Percentiles rank a stretch among this genome's conserved stretches.
These are phyloP conservation scores for Heliconius ethilla DNA, from an alignment of 2,888 invertebrate species.

Conservation along the genomic window DNA sequence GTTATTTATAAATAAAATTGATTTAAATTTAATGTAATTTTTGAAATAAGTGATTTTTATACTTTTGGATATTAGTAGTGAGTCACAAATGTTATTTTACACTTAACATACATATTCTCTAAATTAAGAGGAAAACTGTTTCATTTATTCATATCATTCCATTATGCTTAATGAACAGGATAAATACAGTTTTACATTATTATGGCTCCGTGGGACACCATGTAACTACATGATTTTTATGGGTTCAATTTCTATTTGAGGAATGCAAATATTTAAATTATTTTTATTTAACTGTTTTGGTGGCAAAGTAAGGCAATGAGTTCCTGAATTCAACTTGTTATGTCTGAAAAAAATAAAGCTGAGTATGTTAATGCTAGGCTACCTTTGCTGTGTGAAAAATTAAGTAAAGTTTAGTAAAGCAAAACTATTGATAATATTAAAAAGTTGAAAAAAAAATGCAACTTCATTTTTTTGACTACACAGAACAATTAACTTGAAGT, in stretches of 20 bases:
- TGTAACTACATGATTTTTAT: neutral
- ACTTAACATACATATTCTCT: neutral
- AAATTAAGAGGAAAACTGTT: slow-evolving; percentile 6
- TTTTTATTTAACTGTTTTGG: too few relatives aligned
- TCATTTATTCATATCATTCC: neutral
- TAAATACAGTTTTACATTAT: neutral
- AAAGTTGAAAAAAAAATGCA: neutral
- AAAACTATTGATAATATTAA: neutral
- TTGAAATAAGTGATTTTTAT: neutral
- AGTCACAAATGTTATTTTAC: neutral
- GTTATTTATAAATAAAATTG: too few relatives aligned
- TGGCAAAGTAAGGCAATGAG: too few relatives aligned
- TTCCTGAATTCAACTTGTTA: too few relatives aligned
- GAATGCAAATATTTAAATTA: too few relatives aligned
- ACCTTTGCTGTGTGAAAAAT: too few relatives aligned
- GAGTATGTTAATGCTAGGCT: too few relatives aligned
- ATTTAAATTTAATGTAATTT: neutral
- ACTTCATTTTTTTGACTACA: neutral
- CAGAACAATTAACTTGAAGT: too few relatives aligned
- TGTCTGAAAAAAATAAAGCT: too few relatives aligned
- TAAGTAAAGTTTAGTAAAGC: too few relatives aligned
- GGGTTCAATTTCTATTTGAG: neutral
- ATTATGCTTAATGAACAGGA: neutral
- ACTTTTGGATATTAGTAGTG: too few relatives aligned
- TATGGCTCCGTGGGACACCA: neutral